Percentiles rank a stretch among this genome's conserved stretches.
These are phyloP conservation scores for Asarcornis scutulata DNA, from an alignment of 2,113 vertebrate species.

Conservation along the genomic window DNA sequence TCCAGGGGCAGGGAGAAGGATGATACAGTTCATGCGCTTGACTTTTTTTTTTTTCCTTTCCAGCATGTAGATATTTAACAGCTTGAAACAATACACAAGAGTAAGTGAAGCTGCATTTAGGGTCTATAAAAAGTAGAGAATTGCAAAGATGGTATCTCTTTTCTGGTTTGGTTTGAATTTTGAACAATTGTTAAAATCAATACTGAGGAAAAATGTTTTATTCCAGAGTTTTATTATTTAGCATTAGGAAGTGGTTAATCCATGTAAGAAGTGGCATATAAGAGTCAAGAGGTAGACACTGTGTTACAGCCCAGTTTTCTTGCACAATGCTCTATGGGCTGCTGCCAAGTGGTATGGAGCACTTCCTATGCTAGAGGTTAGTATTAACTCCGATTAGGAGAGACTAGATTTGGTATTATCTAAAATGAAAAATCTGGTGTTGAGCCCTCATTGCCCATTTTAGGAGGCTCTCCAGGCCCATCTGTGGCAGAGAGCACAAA, in stretches of 20 bases:
- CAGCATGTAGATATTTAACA: background rate
- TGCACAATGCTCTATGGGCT: background rate
- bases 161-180: constrained; percentile 1
- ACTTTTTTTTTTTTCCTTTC: background rate
- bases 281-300: background rate
- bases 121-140: background rate
- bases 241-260: background rate
- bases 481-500: too few species aligned
- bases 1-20: background rate
- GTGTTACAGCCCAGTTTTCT: background rate
- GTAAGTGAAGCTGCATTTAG: background rate
- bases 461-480: too few species aligned
- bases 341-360: background rate
- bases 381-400: too few species aligned
- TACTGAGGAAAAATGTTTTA: background rate
- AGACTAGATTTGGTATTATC: too few species aligned
- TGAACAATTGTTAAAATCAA: background rate
- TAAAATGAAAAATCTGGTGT: too few species aligned
- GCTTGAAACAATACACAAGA: background rate
- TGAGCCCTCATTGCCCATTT: too few species aligned
- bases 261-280: background rate
- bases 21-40: background rate
- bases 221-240: background rate
- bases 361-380: too few species aligned
- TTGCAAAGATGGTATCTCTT: background rate